Evolutionary conservation across 2,113 vertebrate genomes (phyloP).

Genomic region (Callipepla californica): DNA sequence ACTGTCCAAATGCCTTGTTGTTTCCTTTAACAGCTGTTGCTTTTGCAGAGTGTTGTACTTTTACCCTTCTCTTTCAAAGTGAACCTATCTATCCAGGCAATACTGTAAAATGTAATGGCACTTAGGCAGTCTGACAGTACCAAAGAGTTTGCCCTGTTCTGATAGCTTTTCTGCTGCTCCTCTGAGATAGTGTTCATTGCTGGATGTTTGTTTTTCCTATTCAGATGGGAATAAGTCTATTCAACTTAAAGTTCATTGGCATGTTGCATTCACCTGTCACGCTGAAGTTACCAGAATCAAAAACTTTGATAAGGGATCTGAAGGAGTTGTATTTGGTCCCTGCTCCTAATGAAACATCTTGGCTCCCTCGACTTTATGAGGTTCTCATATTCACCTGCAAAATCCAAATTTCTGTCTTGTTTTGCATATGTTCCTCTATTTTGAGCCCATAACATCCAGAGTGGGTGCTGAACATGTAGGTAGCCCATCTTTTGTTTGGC

Average conservation of each 20-base stretch:
- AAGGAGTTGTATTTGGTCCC: not conserved
- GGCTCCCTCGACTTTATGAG: not conserved
- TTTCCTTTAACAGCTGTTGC: not conserved
- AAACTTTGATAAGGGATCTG: not conserved
- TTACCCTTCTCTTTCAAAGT: not conserved
- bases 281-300: not conserved
- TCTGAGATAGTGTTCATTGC: fast-evolving
- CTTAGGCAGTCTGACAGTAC: not conserved
- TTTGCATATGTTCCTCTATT: not conserved
- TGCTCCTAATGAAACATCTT: not conserved
- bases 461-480: not conserved
- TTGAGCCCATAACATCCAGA: not conserved
- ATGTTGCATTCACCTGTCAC: not conserved
- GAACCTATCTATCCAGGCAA: fast-evolving
- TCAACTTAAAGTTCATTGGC: not conserved
- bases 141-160: not conserved
- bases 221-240: not conserved
- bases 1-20: not conserved
- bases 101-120: not conserved
- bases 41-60: not conserved
- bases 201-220: not conserved
- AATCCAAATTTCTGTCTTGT: not conserved
- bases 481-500: not conserved
- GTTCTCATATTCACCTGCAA: not conserved
- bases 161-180: not conserved